Evolutionary conservation across 2,888 invertebrate species (phyloP).

Genomic region (Penaeus monodon): DNA sequence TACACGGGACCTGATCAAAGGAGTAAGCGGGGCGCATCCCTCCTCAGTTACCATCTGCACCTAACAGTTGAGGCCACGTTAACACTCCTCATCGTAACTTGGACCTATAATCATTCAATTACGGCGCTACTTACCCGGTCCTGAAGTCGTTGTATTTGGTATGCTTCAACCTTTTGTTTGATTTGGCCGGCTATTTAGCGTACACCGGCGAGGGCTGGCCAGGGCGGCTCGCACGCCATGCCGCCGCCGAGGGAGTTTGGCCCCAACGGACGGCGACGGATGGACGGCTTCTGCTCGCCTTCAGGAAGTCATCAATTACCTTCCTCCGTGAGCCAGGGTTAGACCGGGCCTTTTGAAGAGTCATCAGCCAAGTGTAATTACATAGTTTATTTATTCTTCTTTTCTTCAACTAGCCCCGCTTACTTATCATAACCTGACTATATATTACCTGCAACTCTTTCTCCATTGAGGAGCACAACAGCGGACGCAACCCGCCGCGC

Average conservation of each 20-base stretch:
- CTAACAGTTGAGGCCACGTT: constrained; percentile 36
- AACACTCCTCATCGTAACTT: constrained; percentile 44
- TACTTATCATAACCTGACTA: constrained; percentile 58
- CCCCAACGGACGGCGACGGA: constrained; percentile 10
- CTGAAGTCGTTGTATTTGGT: constrained; percentile 53
- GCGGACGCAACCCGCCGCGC: constrained; percentile 14
- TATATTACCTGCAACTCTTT: constrained; percentile 57
- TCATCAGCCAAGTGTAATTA: constrained; percentile 57
- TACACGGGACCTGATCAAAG: constrained; percentile 20
- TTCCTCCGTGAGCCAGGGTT: constrained; percentile 20
- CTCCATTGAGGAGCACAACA: constrained; percentile 37
- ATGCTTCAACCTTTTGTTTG: constrained; percentile 57
- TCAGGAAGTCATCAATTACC: constrained; percentile 27
- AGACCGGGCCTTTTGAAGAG: constrained; percentile 51
- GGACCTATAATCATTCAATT: constrained; percentile 56
- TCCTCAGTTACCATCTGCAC: constrained; percentile 33
- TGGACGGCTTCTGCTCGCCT: neutral
- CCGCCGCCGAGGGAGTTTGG: neutral
- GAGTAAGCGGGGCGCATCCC: constrained; percentile 20
- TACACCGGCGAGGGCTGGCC: constrained; percentile 36
- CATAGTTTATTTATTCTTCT: constrained; percentile 57
- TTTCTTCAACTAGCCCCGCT: constrained; percentile 57
- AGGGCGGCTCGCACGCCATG: constrained; percentile 23
- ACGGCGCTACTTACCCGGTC: constrained; percentile 54
- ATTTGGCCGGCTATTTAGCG: constrained; percentile 55